Evolutionary conservation across 2,113 vertebrate species (phyloP), one percentile per base, ranked within the genome.

Genomic region (Pygoscelis adeliae): DNA sequence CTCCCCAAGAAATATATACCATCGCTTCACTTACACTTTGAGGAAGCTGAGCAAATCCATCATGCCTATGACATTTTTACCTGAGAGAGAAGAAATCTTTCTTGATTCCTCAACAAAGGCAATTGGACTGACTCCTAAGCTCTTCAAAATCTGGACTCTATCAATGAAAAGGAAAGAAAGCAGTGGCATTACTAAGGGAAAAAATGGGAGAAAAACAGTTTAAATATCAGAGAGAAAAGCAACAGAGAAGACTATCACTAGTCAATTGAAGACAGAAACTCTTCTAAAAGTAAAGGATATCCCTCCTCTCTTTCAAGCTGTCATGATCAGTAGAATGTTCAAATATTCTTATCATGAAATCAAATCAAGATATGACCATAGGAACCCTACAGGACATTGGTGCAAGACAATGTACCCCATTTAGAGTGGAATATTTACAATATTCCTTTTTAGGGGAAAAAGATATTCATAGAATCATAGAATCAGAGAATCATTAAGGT

Each of bases 31-130:
- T 69, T 77, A 32, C 20, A 63, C 49, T 84, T 88, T 32, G 42
- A 94, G n/a, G 42, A 91, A 81, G 17, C 10, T 53, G 29, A 87
- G 38, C 10, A 87, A 91, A 74, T 89, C 36, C n/a, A 58, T 80
- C 50, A 65, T 29, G 40, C 17, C 21, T 87, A 58, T 61, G 18
- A 3, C 18, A 11, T 83, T 90, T 89, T 70, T 17, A 89, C 9
- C 30, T 15, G 8, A 92, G 36, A 81, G 7, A 30, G 26, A 77
- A 65, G 26, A 85, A 63, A 85, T 30, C 29, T 74, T 84, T 85
- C 50, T 38, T 83, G 44, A 44, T 18, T 22, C 3, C 17, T 69
- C 29, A 55, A 20, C 52, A 69, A 65, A 77, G 21, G 21, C n/a
- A 47, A n/a, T 44, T 79, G 9, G 32, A 59, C 13, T 38, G 18